These are phyloP conservation scores for Engraulis encrasicolus DNA, from an alignment of 2,113 vertebrate species.

Conservation along the genomic window DNA sequence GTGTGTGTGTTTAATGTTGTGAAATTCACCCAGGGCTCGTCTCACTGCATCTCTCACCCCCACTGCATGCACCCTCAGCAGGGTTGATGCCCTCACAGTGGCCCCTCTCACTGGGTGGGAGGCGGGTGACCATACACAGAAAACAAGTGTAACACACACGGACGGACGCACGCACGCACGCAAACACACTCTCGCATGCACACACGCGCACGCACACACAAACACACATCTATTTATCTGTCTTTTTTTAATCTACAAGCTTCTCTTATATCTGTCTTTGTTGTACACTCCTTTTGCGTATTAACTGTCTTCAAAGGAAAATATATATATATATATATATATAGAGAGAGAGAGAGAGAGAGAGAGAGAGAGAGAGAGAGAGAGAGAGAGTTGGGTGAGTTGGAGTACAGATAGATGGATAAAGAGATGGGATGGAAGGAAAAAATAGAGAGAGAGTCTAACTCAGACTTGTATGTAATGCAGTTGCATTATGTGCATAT, in stretches of 20 bases:
- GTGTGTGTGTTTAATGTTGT: too few relatives aligned
- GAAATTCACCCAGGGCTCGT: background rate
- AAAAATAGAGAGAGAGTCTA: too few relatives aligned
- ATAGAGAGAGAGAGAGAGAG: too few relatives aligned
- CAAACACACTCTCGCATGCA: background rate
- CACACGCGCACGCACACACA: background rate
- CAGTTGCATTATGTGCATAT: background rate
- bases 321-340: background rate
- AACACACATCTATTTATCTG: background rate
- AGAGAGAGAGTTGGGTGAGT: background rate
- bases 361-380: too few relatives aligned
- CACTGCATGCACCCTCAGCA: background rate
- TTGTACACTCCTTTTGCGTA: too few relatives aligned
- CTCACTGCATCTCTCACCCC: background rate
- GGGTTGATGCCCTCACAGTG: background rate
- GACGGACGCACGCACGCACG: background rate
- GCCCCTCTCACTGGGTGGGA: background rate
- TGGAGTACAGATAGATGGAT: too few relatives aligned
- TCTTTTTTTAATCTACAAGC: too few relatives aligned
- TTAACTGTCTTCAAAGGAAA: too few relatives aligned
- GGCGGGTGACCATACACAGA: background rate
- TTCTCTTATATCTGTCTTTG: too few relatives aligned
- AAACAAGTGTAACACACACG: background rate
- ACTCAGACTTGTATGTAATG: background rate
- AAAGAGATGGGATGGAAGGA: too few relatives aligned